These are phyloP conservation scores for Litocranius walleri DNA, from an alignment of 2,113 vertebrate species.

Conservation along the genomic window DNA sequence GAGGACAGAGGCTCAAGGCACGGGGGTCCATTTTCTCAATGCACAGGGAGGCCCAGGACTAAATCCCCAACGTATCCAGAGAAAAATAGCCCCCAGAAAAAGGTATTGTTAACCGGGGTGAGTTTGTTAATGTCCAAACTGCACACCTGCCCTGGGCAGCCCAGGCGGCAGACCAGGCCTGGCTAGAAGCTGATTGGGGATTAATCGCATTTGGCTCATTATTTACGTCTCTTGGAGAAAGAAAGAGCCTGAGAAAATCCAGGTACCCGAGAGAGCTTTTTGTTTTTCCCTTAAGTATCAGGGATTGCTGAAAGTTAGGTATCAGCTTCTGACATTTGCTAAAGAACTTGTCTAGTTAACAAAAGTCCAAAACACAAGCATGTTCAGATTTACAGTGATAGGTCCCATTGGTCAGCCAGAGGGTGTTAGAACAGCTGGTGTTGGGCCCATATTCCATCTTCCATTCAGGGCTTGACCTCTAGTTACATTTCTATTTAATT, in stretches of 20 bases:
- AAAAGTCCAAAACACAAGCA: background rate
- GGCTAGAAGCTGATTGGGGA: slow-evolving; percentile 24
- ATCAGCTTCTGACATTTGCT: background rate
- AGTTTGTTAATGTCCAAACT: slow-evolving; percentile 57
- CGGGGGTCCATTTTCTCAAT: slow-evolving; percentile 67
- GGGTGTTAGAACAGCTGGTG: background rate
- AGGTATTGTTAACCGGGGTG: slow-evolving; percentile 62
- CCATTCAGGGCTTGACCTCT: slow-evolving; percentile 17
- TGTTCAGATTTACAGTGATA: background rate
- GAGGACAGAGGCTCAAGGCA: slow-evolving; percentile 45
- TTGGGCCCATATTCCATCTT: background rate
- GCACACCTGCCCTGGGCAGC: slow-evolving; percentile 60
- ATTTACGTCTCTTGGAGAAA: slow-evolving; percentile 31
- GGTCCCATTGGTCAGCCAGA: background rate
- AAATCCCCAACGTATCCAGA: slow-evolving; percentile 58
- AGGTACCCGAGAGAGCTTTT: slow-evolving; percentile 30
- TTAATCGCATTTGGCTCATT: slow-evolving; percentile 44
- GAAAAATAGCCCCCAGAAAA: slow-evolving; percentile 62
- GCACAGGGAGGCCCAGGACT: slow-evolving; percentile 33
- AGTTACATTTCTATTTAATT: slow-evolving; percentile 43
- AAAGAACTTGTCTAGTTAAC: background rate
- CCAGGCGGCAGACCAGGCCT: slow-evolving; percentile 51
- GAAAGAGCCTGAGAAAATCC: slow-evolving; percentile 30
- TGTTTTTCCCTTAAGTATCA: background rate
- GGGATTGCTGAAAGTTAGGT: background rate